Evolutionary conservation across 1,140 invertebrate species (phyloP).

Genomic region (Elymnias hypermnestra): DNA sequence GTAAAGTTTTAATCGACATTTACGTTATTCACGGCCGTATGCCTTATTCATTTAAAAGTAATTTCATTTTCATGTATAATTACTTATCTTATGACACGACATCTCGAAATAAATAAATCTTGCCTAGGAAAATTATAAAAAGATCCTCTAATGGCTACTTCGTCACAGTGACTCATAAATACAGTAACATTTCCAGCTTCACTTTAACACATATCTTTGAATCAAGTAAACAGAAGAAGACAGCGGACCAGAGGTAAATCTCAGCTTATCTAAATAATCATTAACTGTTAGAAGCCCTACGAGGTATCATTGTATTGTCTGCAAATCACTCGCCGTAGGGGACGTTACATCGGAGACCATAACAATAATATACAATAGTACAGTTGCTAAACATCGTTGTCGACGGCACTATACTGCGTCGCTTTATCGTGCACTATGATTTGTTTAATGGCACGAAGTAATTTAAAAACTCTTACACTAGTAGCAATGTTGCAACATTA

Average conservation of each 20-base stretch:
- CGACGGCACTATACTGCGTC: slow-evolving; percentile 13
- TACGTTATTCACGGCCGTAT: no score
- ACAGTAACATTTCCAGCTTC: no score
- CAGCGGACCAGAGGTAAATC: no score
- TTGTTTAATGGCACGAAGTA: slow-evolving; percentile 15
- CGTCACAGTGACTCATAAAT: no score
- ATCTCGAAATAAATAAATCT: no score
- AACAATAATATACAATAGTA: neutral
- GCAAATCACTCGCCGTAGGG: slow-evolving; percentile 20
- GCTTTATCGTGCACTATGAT: slow-evolving; percentile 14
- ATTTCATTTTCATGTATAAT: no score
- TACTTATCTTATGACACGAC: no score
- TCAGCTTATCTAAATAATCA: slow-evolving; percentile 4
- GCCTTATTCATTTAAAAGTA: no score
- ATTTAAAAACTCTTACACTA: slow-evolving; percentile 7
- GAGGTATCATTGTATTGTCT: slow-evolving; percentile 6
- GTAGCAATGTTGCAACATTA: no score
- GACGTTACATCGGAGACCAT: slow-evolving; percentile 10
- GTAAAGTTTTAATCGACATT: no score
- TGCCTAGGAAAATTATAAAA: no score
- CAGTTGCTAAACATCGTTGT: slow-evolving; percentile 16
- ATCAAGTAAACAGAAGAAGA: neutral
- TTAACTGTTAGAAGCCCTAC: slow-evolving; percentile 2
- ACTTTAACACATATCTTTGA: neutral
- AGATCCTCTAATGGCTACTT: no score